phyloP scores from a whole-genome alignment of 2,888 invertebrate genomes.

The Leptarthrus brevirostris region DNA sequence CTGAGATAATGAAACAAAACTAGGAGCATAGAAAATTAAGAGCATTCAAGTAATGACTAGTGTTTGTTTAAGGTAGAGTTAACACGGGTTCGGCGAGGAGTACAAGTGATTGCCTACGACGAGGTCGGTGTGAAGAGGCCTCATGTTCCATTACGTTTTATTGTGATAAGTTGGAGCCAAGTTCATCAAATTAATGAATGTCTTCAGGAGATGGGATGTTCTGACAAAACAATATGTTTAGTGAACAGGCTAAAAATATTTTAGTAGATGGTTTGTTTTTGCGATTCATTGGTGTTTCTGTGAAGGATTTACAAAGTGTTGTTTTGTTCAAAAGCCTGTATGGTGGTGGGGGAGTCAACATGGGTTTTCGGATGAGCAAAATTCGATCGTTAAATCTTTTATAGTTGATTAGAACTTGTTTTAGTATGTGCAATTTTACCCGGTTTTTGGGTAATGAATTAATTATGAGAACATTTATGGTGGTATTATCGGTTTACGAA shows the following conservation, averaged over 20 bases:
- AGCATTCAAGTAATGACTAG: conserved; percentile 31
- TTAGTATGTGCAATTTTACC: too few relatives aligned
- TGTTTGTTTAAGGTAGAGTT: conserved; percentile 7
- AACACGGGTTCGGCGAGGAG: neutral
- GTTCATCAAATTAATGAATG: conserved; percentile 25
- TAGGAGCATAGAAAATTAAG: conserved; percentile 29
- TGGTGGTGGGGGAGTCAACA: too few relatives aligned
- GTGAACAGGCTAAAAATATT: conserved; percentile 8
- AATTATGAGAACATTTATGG: too few relatives aligned
- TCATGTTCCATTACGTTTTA: conserved; percentile 16
- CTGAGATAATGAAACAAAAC: conserved; percentile 32
- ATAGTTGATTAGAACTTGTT: too few relatives aligned
- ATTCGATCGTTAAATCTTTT: too few relatives aligned
- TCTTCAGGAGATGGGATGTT: neutral
- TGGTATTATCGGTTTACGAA: too few relatives aligned
- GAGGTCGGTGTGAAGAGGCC: neutral
- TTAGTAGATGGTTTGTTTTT: neutral
- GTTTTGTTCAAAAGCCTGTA: neutral
- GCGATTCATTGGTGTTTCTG: neutral
- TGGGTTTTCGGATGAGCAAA: too few relatives aligned
- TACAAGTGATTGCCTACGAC: conserved; percentile 4
- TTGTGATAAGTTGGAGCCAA: conserved; percentile 4
- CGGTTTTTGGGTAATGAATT: too few relatives aligned
- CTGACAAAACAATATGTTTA: conserved; percentile 23
- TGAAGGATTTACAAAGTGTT: neutral